phyloP scores from a whole-genome alignment of 2,888 invertebrate species.

The Cryptocheilus praepositus region DNA sequence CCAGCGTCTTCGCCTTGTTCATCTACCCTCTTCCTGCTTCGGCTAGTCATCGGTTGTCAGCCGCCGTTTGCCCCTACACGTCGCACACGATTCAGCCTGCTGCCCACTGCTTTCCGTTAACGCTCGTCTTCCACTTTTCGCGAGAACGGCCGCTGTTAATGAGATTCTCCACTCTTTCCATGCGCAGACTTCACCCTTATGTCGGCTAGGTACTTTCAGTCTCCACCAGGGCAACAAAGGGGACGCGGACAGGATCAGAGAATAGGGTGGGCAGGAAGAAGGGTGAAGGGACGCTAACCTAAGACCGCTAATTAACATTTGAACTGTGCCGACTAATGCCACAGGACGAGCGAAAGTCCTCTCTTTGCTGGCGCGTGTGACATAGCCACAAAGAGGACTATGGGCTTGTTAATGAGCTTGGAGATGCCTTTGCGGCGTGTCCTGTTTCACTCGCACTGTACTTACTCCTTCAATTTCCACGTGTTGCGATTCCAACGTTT shows the following conservation, averaged over 20 bases:
- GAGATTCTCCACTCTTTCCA: slow-evolving; percentile 6
- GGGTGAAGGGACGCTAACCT: slow-evolving; percentile 24
- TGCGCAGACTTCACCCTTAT: neutral
- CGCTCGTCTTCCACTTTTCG: slow-evolving; percentile 6
- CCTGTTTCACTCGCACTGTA: too few species aligned
- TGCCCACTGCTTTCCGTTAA: slow-evolving; percentile 18
- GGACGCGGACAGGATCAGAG: neutral
- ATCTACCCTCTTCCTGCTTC: slow-evolving; percentile 3
- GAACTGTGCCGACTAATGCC: slow-evolving; percentile 28
- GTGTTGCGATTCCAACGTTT: too few species aligned
- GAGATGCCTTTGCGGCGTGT: too few species aligned
- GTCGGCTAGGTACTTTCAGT: neutral
- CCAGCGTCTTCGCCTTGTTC: slow-evolving; percentile 13
- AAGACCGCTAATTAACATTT: slow-evolving; percentile 44
- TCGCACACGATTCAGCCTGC: slow-evolving; percentile 17
- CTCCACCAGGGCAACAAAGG: neutral
- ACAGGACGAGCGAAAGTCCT: slow-evolving; percentile 4
- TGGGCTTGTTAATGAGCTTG: too few species aligned
- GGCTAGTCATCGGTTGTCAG: slow-evolving; percentile 17
- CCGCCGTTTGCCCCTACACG: slow-evolving; percentile 19
- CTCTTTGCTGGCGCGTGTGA: slow-evolving; percentile 4
- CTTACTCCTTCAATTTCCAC: too few species aligned
- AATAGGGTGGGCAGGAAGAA: neutral
- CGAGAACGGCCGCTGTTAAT: slow-evolving; percentile 15
- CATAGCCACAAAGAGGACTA: slow-evolving; percentile 1